These are phyloP conservation scores for Anabacerthia variegaticeps DNA, from an alignment of 2,797 vertebrate species.

Conservation along the genomic window DNA sequence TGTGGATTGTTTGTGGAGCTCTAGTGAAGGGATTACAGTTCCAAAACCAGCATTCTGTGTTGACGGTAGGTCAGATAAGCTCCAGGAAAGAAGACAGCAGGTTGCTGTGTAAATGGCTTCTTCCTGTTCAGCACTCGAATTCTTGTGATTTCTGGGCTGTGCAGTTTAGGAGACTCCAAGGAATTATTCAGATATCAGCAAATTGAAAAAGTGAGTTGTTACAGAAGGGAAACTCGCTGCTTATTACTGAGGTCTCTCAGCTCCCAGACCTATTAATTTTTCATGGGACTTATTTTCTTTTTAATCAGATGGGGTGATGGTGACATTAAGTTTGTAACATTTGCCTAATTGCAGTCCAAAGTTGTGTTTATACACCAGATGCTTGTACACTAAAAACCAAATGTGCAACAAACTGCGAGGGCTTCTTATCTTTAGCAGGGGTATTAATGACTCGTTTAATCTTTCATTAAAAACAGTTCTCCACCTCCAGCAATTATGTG, in stretches of 20 bases:
- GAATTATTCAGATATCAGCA: neutral
- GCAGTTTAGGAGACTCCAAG: neutral
- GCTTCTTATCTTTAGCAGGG: neutral
- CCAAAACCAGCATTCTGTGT: neutral
- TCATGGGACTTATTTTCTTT: neutral
- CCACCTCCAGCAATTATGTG: neutral
- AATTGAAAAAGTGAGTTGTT: neutral
- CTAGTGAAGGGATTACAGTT: neutral
- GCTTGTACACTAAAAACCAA: neutral
- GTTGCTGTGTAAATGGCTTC: neutral
- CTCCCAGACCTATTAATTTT: conserved; percentile 32
- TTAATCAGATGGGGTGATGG: neutral
- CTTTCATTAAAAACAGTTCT: neutral
- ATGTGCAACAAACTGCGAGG: neutral
- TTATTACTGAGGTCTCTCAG: neutral
- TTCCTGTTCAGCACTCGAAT: neutral
- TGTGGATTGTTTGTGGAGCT: neutral
- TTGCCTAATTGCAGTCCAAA: neutral
- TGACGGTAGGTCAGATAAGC: neutral
- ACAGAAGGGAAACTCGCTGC: neutral
- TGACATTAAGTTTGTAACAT: neutral
- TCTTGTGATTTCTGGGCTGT: neutral
- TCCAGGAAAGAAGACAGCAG: neutral
- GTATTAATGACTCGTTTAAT: neutral
- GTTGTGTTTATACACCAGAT: neutral